Evolutionary conservation across 2,797 vertebrate species (phyloP), one percentile per base, ranked within the genome.

Genomic region (Cryptoprocta ferox): DNA sequence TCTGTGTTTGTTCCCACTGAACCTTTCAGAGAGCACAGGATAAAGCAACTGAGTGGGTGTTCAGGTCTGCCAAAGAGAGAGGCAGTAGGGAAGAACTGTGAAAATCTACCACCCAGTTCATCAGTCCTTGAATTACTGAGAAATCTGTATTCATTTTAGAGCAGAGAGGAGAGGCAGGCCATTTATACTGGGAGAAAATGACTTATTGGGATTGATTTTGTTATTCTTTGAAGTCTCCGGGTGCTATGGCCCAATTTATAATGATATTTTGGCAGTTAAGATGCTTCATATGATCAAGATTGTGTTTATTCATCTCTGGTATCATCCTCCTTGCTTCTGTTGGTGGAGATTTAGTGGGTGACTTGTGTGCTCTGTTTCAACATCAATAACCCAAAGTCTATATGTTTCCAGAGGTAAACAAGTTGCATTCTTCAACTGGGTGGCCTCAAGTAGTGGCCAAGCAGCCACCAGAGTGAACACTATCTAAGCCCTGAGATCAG

Each of bases 271-370:
- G 61, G 80, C 56, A 50, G 59, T 65, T 95, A 88, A 80, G 81
- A 50, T 89, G n/a, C 32, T 81, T 90, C 76, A 45, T 90, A 53
- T 61, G 30, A 63, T 91, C 85, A 94, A 88, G 66, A 66, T 42
- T 92, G 61, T 78, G 24, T 73, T 94, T 78, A 93, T 89, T 85
- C 63, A 35, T 84, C n/a, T 85, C 76, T 56, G 65, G 53, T 2
- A 2, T 84, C n/a, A 48, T 84, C 45, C 66, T 89, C 61, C 35
- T 90, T 91, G 92, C 79, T 87, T 95, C 68, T 92, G 32, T 68
- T 28, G 53, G 91, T 76, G 88, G 71, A 92, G 76, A 97, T 95
- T 94, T 90, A 95, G 76, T 94, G 71, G 48, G 71, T 83, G 76
- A 71, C 80, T 86, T 53, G 45, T 39, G 13, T 82, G 85, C 68